Conservation (phyloP, 2,113 vertebrate genomes). For the Meriones unguiculatus region DNA sequence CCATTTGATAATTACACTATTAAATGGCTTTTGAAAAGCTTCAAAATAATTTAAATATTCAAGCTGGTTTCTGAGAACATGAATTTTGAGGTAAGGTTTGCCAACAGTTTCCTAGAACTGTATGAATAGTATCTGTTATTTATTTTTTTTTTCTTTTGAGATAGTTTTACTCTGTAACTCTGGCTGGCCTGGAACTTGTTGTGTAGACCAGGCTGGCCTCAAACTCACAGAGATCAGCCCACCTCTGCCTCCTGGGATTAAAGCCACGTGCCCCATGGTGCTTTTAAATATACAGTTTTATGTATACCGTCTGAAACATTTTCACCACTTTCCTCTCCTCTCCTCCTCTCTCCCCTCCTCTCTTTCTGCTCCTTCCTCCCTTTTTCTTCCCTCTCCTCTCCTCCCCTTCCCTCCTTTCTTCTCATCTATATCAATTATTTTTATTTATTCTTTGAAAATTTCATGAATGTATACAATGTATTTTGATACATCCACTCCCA, state of each 20-base stretch:
- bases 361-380: too few relatives aligned
- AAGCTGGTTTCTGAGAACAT: background rate
- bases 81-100: slow-evolving; percentile 8
- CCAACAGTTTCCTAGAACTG: background rate
- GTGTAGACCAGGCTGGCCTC: background rate
- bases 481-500: background rate
- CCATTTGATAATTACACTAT: background rate
- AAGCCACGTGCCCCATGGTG: background rate
- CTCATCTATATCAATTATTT: background rate
- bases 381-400: background rate
- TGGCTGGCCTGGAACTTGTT: background rate
- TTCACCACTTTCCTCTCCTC: background rate
- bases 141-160: background rate
- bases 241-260: background rate
- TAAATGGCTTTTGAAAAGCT: background rate
- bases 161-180: background rate
- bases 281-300: background rate
- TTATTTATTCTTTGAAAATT: background rate
- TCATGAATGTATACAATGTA: background rate
- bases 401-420: background rate
- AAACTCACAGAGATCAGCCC: background rate
- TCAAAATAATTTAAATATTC: background rate
- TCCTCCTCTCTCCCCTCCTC: background rate
- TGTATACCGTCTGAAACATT: background rate
- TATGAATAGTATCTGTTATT: background rate